These are phyloP conservation scores for Pseudococcus jackbeardsleyi DNA, from an alignment of 2,888 invertebrate species.

Conservation along the genomic window DNA sequence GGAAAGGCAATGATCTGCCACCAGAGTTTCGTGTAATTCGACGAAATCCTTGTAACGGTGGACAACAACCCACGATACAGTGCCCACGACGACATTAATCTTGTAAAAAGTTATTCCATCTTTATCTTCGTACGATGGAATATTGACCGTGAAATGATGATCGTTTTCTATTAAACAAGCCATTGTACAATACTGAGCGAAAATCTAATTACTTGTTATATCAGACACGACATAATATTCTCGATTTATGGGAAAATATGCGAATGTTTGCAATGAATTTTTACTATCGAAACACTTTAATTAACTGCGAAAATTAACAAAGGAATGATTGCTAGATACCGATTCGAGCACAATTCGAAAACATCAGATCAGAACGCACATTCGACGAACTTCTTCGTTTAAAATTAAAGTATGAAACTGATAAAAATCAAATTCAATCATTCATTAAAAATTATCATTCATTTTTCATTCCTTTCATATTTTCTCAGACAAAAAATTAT, in stretches of 20 bases:
- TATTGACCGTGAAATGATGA: constrained; percentile 77
- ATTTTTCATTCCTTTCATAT: too few species aligned
- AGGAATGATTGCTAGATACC: too few species aligned
- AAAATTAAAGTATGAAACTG: too few species aligned
- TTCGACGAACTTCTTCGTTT: too few species aligned
- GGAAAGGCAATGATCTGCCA: constrained; percentile 83
- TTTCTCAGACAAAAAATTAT: too few species aligned
- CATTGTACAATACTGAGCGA: constrained; percentile 72
- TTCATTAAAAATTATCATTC: too few species aligned
- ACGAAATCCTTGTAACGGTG: constrained; percentile 93
- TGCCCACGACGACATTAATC: constrained; percentile 79
- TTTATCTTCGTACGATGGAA: constrained; percentile 77
- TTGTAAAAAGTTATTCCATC: constrained; percentile 80
- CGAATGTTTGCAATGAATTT: neutral
- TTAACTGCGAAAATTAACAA: too few species aligned
- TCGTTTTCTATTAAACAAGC: constrained; percentile 81
- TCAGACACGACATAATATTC: neutral
- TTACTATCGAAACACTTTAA: too few species aligned
- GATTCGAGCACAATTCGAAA: too few species aligned
- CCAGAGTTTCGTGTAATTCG: constrained; percentile 87
- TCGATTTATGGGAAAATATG: neutral
- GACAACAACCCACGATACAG: constrained; percentile 84
- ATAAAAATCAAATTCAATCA: too few species aligned
- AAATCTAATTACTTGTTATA: neutral
- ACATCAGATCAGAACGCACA: too few species aligned